Conservation (phyloP, 2,888 invertebrate species). For the Luperina testacea region DNA sequence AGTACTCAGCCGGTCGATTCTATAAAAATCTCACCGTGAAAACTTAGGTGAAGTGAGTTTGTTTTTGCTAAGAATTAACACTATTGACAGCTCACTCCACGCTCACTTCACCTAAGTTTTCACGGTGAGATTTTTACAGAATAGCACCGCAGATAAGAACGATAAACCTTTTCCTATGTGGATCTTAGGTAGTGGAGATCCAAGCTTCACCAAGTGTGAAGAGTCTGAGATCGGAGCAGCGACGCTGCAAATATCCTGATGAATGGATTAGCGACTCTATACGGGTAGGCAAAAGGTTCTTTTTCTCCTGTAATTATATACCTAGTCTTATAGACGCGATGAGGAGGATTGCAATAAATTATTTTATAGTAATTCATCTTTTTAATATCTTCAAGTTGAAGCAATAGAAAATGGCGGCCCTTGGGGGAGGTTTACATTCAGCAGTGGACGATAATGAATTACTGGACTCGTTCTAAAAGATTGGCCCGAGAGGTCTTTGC, state of each 20-base stretch:
- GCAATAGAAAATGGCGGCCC: background rate
- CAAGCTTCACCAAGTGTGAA: slow-evolving; percentile 79
- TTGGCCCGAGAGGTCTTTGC: background rate
- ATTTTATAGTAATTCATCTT: background rate
- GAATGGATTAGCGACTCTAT: slow-evolving; percentile 84
- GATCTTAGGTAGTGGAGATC: slow-evolving; percentile 81
- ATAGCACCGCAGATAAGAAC: too few species aligned
- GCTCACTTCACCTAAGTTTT: too few species aligned
- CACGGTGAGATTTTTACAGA: too few species aligned
- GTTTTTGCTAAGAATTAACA: too few species aligned
- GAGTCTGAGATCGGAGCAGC: slow-evolving; percentile 79
- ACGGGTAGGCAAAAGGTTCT: slow-evolving; percentile 48
- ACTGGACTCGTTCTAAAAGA: background rate
- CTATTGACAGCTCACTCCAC: too few species aligned
- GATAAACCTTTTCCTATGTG: background rate
- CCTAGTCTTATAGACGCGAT: background rate
- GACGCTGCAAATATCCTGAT: slow-evolving; percentile 85
- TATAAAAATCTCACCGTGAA: too few species aligned
- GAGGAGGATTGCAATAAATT: background rate
- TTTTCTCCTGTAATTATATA: background rate
- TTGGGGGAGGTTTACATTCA: background rate
- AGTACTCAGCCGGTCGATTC: too few species aligned
- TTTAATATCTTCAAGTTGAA: background rate
- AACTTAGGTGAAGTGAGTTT: too few species aligned
- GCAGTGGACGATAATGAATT: background rate